These are phyloP conservation scores for Hydractinia echinata DNA, from an alignment of 30 jellyfish, hydroid and myxozoan genomes.

Conservation along the genomic window DNA sequence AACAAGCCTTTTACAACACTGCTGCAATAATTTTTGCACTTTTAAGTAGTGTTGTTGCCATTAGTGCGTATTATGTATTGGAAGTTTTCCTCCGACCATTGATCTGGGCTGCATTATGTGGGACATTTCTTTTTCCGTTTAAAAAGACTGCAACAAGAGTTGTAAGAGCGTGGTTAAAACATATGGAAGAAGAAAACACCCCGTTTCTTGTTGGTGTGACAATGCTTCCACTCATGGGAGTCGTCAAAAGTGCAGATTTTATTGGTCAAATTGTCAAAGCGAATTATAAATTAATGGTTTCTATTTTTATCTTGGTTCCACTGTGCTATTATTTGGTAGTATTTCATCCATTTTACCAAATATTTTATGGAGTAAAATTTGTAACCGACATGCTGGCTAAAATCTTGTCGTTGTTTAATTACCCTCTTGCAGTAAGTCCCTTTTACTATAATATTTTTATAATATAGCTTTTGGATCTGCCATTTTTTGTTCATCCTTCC, in stretches of 20 bases:
- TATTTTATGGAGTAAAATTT: conserved; percentile 26
- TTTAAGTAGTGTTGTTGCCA: conserved; percentile 67
- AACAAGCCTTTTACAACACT: conserved; percentile 88
- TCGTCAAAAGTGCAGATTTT: conserved; percentile 52
- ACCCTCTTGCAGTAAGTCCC: conserved; percentile 37
- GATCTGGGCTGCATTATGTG: conserved; percentile 93
- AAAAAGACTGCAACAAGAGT: conserved; percentile 63
- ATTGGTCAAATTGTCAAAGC: conserved; percentile 53
- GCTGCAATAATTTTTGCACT: conserved; percentile 85
- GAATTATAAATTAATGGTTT: conserved; percentile 39
- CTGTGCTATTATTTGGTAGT: conserved; percentile 49
- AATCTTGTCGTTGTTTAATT: conserved; percentile 45
- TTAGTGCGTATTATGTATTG: conserved; percentile 66
- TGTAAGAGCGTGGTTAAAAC: conserved; percentile 63
- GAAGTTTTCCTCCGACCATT: conserved; percentile 89
- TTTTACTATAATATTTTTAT: neutral
- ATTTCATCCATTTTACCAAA: conserved; percentile 71
- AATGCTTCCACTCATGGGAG: conserved; percentile 54
- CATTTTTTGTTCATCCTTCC: too few relatives aligned
- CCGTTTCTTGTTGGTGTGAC: conserved; percentile 82
- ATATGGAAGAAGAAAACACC: conserved; percentile 55
- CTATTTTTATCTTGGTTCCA: conserved; percentile 54
- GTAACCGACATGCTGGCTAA: conserved; percentile 24
- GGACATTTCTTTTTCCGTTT: conserved; percentile 82
- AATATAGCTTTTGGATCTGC: too few relatives aligned